Percentiles rank a stretch among this genome's conserved stretches.
Evolutionary conservation across 2,113 vertebrate genomes (phyloP).

Genomic region (Aepyceros melampus): DNA sequence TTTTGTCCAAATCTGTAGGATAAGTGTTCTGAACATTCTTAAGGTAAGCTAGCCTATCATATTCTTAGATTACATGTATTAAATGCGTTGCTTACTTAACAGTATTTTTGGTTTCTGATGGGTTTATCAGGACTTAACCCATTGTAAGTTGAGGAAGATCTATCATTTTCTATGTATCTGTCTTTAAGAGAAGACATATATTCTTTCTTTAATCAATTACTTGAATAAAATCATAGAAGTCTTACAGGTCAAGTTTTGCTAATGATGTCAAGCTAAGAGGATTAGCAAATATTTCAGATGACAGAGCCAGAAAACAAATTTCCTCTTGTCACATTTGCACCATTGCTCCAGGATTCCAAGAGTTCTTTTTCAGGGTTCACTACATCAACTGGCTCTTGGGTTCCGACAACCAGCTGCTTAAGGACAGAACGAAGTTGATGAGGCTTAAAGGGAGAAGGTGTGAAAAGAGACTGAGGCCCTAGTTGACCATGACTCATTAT

Average conservation of each 20-base stretch:
- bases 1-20: neutral
- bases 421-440: neutral
- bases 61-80: neutral
- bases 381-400: neutral
- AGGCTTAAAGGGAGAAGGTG: neutral
- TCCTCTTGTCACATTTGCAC: neutral
- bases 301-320: neutral
- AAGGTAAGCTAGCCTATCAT: neutral
- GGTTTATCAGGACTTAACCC: neutral
- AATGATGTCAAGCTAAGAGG: neutral
- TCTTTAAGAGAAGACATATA: neutral
- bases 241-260: constrained; percentile 18
- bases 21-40: neutral
- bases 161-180: neutral
- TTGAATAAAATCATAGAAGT: neutral
- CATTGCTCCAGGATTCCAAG: neutral
- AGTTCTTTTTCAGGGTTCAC: neutral
- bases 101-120: neutral
- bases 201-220: neutral
- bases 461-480: neutral
- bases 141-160: neutral
- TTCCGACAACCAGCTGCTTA: neutral
- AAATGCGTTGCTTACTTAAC: neutral
- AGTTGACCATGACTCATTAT: neutral
- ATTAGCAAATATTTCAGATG: constrained; percentile 24